Conservation (phyloP, 2,113 vertebrate species). For the Dicrurus megarhynchus region DNA sequence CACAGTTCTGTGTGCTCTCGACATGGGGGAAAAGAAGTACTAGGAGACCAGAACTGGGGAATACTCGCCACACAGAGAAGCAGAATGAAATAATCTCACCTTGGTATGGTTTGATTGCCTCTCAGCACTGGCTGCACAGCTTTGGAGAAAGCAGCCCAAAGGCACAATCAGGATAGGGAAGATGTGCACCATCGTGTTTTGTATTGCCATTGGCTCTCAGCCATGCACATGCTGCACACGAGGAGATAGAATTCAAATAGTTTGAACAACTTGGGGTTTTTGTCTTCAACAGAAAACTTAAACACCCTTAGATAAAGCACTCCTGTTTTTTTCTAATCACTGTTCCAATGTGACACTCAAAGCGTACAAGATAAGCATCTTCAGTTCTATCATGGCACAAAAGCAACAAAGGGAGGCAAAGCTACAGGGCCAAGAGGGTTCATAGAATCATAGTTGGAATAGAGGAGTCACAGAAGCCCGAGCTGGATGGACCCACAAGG, state of each 20-base stretch:
- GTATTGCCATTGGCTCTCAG: background rate
- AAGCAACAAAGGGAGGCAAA: background rate
- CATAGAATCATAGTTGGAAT: background rate
- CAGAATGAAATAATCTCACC: background rate
- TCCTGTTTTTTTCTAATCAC: background rate
- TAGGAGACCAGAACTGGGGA: rapidly evolving
- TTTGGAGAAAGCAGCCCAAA: background rate
- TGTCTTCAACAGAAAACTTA: background rate
- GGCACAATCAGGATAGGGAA: background rate
- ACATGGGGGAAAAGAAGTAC: rapidly evolving
- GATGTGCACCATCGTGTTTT: background rate
- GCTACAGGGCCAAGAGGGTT: background rate
- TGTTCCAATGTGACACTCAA: background rate
- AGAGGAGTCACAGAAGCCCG: background rate
- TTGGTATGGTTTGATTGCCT: background rate
- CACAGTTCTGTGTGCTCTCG: background rate
- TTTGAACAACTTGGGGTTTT: background rate
- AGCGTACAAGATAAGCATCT: background rate
- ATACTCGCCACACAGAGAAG: background rate
- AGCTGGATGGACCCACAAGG: background rate
- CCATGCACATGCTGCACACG: background rate
- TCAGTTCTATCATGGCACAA: background rate
- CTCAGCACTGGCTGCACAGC: background rate
- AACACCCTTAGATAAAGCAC: background rate
- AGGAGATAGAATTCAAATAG: background rate